phyloP scores from a whole-genome alignment of 2,888 invertebrate genomes.

The Archips crataeganus region DNA sequence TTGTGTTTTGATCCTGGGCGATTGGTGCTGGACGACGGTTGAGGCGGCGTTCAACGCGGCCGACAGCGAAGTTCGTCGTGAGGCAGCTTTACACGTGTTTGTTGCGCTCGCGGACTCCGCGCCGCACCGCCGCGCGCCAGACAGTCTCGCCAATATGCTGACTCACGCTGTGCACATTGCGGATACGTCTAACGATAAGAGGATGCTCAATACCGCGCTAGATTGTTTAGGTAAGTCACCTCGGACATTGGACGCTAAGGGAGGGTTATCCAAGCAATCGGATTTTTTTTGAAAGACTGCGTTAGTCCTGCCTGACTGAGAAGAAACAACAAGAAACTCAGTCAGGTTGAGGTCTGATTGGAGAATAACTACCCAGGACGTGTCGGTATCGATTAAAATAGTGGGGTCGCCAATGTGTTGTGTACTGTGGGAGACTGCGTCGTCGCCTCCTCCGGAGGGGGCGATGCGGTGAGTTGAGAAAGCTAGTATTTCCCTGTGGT shows the following conservation, averaged over 20 bases:
- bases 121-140: constrained; percentile 71
- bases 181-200: constrained; percentile 72
- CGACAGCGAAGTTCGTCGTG: constrained; percentile 82
- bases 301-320: neutral
- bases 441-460: constrained; percentile 6
- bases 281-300: neutral
- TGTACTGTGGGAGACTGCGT: neutral
- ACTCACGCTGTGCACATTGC: constrained; percentile 62
- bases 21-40: constrained; percentile 90
- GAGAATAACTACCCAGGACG: neutral
- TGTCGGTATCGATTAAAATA: neutral
- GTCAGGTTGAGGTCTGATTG: neutral
- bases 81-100: constrained; percentile 83
- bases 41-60: constrained; percentile 88
- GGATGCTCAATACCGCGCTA: constrained; percentile 89
- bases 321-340: too few species aligned
- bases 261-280: neutral
- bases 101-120: constrained; percentile 82
- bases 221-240: constrained; percentile 88
- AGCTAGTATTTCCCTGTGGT: neutral
- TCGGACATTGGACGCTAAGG: constrained; percentile 8
- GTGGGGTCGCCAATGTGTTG: neutral
- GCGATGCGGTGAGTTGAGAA: neutral
- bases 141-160: constrained; percentile 72
- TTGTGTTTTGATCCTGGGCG: constrained; percentile 93